phyloP scores from a whole-genome alignment of 2,113 vertebrate genomes.

The Vidua chalybeata region DNA sequence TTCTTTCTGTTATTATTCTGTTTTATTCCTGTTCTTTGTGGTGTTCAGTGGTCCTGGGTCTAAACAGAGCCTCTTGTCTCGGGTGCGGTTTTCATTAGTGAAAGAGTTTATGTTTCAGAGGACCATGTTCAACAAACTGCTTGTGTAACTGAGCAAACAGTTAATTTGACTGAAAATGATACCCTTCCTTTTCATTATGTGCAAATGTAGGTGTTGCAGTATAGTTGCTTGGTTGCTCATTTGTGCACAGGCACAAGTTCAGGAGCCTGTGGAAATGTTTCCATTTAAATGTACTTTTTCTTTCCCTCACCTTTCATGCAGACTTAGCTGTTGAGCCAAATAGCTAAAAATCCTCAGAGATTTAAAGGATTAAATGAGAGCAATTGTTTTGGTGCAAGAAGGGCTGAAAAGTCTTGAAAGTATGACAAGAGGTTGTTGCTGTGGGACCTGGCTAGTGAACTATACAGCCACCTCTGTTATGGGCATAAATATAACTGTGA shows the following conservation, averaged over 20 bases:
- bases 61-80: background rate
- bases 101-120: background rate
- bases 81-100: background rate
- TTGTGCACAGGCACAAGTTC: background rate
- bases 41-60: background rate
- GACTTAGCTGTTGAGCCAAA: background rate
- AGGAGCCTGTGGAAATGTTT: background rate
- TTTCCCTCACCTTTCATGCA: background rate
- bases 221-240: background rate
- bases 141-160: background rate
- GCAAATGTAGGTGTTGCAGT: background rate
- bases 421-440: background rate
- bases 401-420: conserved; percentile 9
- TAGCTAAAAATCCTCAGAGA: conserved; percentile 18
- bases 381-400: background rate
- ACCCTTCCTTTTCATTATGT: background rate
- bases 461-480: background rate
- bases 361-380: conserved; percentile 42
- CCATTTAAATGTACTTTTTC: background rate
- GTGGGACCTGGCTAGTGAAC: background rate
- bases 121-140: background rate
- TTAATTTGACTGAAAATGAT: background rate
- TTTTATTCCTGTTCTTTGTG: background rate
- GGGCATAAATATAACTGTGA: background rate
- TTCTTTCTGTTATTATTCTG: background rate